Evolutionary conservation across 1,140 invertebrate species (phyloP), one percentile per base, ranked within the genome.

Genomic region (Hormaphis cornu): DNA sequence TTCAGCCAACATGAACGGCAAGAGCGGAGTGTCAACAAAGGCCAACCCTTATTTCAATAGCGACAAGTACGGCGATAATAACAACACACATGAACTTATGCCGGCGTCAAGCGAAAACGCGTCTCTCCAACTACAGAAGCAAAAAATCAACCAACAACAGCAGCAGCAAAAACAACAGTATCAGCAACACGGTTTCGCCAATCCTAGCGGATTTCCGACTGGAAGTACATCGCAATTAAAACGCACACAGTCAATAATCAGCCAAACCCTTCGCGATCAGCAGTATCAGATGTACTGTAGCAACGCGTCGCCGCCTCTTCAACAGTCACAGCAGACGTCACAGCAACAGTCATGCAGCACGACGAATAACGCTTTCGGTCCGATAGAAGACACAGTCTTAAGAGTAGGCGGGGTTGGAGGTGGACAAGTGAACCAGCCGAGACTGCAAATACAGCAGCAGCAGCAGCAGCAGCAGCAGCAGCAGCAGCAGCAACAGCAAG

Each of bases 211-310:
- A 12, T 46, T 20, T 30, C 4, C 35, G 3, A 22, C 26, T 2
- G 33, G 33, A 10, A 6, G 14, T 1, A 37, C 54, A 8, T 14
- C 33, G 2, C 59, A 63, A 30, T n/a, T 66, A 16, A 24, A 44
- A 10, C 42, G 61, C 0, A 66, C 61, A 0, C 61, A 66, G 30
- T 66, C 61, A 2, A 50, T 66, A 33, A 66, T 66, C 16, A 66
- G 44, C 35, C 61, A 66, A 33, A 66, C 22, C 12, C 12, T 66
- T 16, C 61, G 44, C 1, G 44, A 66, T 9, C 61, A 40, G 58
- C 54, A 70, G 12, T 44, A 70, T 9, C 48, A 70, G 20, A 16
- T 54, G 40, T 54, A 54, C 9, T 44, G 50, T 20, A 56, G 18
- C 1, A n/a, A 24, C 4, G 24, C 35, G 10, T 46, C 54, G 0